Percentiles rank a stretch among this genome's conserved stretches.
Conservation (phyloP, 64 coral and sea anemone genomes). For the Pachyseris speciosa region DNA sequence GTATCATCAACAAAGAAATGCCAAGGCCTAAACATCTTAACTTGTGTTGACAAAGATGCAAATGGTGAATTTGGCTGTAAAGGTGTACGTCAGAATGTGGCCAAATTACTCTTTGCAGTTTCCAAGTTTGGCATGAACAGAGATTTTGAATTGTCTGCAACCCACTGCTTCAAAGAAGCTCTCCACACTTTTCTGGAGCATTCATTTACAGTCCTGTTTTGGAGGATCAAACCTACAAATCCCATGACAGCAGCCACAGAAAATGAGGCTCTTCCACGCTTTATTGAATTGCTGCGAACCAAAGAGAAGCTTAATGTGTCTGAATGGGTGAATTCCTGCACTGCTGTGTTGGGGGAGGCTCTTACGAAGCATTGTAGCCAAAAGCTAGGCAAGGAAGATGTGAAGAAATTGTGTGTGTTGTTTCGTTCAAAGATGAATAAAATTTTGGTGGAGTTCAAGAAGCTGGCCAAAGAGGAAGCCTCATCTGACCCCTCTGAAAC, state of each 20-base stretch:
- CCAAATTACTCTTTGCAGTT: slow-evolving; percentile 48
- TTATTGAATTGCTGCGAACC: slow-evolving; percentile 1
- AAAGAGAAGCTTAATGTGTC: slow-evolving; percentile 5
- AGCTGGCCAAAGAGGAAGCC: neutral
- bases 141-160: slow-evolving; percentile 30
- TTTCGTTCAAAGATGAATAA: slow-evolving; percentile 34
- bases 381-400: slow-evolving; percentile 37
- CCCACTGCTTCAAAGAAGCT: slow-evolving; percentile 33
- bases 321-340: neutral
- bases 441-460: slow-evolving; percentile 21
- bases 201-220: slow-evolving; percentile 15
- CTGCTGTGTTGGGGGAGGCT: neutral
- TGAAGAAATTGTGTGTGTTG: slow-evolving; percentile 18
- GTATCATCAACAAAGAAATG: neutral
- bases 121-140: slow-evolving; percentile 18
- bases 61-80: slow-evolving; percentile 54
- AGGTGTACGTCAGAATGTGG: neutral
- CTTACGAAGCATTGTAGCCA: slow-evolving; percentile 37
- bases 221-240: slow-evolving; percentile 41
- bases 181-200: slow-evolving; percentile 29
- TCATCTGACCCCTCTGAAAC: neutral
- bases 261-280: neutral
- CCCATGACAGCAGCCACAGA: slow-evolving; percentile 3
- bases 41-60: slow-evolving; percentile 40
- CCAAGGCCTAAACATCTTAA: slow-evolving; percentile 4